Evolutionary conservation across 1,140 invertebrate species (phyloP), one percentile per base, ranked within the genome.

Genomic region (Penaeus indicus): DNA sequence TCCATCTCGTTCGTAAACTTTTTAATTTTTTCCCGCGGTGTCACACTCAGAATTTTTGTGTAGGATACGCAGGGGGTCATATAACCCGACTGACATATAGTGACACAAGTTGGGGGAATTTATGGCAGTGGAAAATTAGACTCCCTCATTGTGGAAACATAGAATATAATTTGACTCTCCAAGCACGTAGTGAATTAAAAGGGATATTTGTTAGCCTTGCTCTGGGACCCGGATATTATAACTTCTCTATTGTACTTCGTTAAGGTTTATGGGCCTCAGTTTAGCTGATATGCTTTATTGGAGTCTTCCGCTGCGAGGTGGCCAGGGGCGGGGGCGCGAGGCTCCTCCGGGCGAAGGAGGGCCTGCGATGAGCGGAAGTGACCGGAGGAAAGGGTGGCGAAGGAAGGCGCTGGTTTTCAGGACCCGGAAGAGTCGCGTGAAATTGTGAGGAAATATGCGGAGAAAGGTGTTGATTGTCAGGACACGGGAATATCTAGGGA

Each of bases 141-240:
- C 72, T 27, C 72, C 16, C 72, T 75, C 72, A 75, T 75, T 75
- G 72, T 75, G 72, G 72, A 75, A 75, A 75, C 72, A 75, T 75
- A 75, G 72, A 75, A 75, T 75, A 75, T 75, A 75, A 75, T 75
- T 75, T 75, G 72, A 38, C 27, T 75, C 72, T 75, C 72, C 72
- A 32, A 75, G 72, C 72, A 75, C 72, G 72, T 75, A 75, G 27
- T 75, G 72, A 75, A 75, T 75, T 75, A 75, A 75, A 75, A 75
- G 72, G 72, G 42, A 32, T 75, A 75, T 75, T 75, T 75, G 72
- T 75, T 75, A 38, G 72, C 27, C 27, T n/a, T 27, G 72, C 72
- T 38, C 42, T 75, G 72, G 72, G 72, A 75, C 72, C 42, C 42
- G 72, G 27, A 38, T 38, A 75, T 75, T 75, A 75, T 75, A 75